Conservation (phyloP, 1,140 invertebrate genomes). For the Drosophila ambigua region DNA sequence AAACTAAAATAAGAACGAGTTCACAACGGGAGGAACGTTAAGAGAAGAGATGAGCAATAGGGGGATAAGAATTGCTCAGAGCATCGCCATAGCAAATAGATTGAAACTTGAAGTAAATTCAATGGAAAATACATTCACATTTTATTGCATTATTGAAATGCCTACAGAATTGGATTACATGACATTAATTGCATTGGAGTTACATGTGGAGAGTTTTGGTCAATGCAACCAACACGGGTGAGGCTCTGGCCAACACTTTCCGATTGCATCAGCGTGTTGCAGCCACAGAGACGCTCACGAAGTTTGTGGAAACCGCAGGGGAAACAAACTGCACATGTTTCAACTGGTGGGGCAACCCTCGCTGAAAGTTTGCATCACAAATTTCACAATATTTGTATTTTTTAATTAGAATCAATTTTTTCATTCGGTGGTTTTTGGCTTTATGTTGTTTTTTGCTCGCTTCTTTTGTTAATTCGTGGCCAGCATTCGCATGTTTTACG, state of each 20-base stretch:
- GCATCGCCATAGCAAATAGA: no score
- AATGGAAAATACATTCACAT: no score
- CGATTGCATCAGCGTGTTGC: no score
- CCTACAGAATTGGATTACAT: no score
- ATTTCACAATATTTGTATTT: conserved; percentile 44
- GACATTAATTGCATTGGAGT: no score
- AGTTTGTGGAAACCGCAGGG: conserved; percentile 7
- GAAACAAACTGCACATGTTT: conserved; percentile 5
- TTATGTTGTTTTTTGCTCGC: not conserved
- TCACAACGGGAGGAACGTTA: not conserved
- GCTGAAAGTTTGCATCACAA: conserved; percentile 28
- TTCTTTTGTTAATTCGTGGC: conserved; percentile 43
- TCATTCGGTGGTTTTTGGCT: conserved; percentile 23
- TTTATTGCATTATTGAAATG: no score
- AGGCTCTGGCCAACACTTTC: no score
- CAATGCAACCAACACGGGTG: no score
- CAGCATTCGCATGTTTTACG: conserved; percentile 46
- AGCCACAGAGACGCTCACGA: not conserved
- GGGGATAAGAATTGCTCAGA: no score
- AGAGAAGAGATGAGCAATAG: not conserved
- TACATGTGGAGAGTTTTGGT: no score
- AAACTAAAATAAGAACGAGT: conserved; percentile 26
- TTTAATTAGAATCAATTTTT: conserved; percentile 60
- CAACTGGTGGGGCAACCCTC: conserved; percentile 21
- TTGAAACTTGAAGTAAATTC: no score